These are phyloP conservation scores for Labroides dimidiatus DNA, from an alignment of 2,797 vertebrate species.

Conservation along the genomic window DNA sequence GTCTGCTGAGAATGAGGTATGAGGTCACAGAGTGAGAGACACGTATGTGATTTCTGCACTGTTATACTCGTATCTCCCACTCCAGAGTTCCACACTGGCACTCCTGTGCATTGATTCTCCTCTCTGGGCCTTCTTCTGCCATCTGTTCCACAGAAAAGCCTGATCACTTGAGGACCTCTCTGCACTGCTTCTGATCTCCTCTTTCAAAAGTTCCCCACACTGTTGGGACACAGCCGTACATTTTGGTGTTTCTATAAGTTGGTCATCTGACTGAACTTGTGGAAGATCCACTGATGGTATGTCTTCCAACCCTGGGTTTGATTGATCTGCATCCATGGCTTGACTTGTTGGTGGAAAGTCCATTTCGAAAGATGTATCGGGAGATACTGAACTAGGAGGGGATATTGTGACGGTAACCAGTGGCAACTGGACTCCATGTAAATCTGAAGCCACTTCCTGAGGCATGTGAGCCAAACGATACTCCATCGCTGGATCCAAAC, in stretches of 20 bases:
- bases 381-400: slow-evolving; percentile 79
- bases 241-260: slow-evolving; percentile 54
- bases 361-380: slow-evolving; percentile 72
- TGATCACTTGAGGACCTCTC: slow-evolving; percentile 67
- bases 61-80: slow-evolving; percentile 84
- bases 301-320: slow-evolving; percentile 46
- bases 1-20: slow-evolving; percentile 75
- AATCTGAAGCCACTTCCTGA: slow-evolving; percentile 37
- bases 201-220: slow-evolving; percentile 45
- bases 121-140: slow-evolving; percentile 77
- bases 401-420: slow-evolving; percentile 78
- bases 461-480: slow-evolving; percentile 34
- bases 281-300: slow-evolving; percentile 49
- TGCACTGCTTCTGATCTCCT: slow-evolving; percentile 49
- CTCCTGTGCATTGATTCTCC: slow-evolving; percentile 73
- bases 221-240: slow-evolving; percentile 58
- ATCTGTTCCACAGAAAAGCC: slow-evolving; percentile 83
- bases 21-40: slow-evolving; percentile 83
- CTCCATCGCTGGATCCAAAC: slow-evolving; percentile 58
- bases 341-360: slow-evolving; percentile 64
- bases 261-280: slow-evolving; percentile 59
- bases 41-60: slow-evolving; percentile 88
- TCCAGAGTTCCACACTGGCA: slow-evolving; percentile 86
- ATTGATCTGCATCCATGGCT: slow-evolving; percentile 39
- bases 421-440: slow-evolving; percentile 33